Base-by-base conservation (phyloP, 2,113 vertebrate species). In the Tachysurus vachellii region DNA sequence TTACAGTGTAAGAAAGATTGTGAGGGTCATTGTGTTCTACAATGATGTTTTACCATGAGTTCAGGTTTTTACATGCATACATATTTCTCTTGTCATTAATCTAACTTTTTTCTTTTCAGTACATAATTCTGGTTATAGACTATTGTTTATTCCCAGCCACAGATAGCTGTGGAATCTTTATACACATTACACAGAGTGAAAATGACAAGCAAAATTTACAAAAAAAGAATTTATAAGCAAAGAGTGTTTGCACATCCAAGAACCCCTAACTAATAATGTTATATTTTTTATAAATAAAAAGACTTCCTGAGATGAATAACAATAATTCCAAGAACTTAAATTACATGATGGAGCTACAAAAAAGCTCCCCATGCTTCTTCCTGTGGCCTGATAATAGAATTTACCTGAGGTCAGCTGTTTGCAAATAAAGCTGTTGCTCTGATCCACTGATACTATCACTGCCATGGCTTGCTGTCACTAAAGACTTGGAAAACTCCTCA, bases 361-460 rank as follows among this genome's bases (percentile, higher is more conserved):
- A 80, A n/a, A 21, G 53, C 7, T 57, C 9, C 17, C 2, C 56
- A 9, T 56, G 28, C 28, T 68, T 17, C 14, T 36, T 36, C 28
- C 31, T 56, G 47, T 68, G 75, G 61, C 19, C 12, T 70, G 62
- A 10, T 28, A 56, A 14, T 28, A 1, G 59, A 44, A 70, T 82
- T 86, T 88, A 90, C 90, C 89, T 89, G 86, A 89, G 85, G 53
- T 86, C 53, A 12, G 11, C n/a, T 73, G 59, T 70, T 47, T 90
- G 84, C 8, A 57, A 42, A n/a, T 28, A 47, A 36, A 84, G 70
- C 28, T 79, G 86, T 6, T 54, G 50, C 13, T 1, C 28, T 50
- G n/a, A 28, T 12, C 26, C 44, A 31, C 14, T 76, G 56, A 50
- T 16, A 16, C 42, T 28, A 62, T 64, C 56, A 59, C 61, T 83